These are phyloP conservation scores for Echinarachnius parma DNA, from an alignment of 53 echinoderm and acorn worm species.

Conservation along the genomic window DNA sequence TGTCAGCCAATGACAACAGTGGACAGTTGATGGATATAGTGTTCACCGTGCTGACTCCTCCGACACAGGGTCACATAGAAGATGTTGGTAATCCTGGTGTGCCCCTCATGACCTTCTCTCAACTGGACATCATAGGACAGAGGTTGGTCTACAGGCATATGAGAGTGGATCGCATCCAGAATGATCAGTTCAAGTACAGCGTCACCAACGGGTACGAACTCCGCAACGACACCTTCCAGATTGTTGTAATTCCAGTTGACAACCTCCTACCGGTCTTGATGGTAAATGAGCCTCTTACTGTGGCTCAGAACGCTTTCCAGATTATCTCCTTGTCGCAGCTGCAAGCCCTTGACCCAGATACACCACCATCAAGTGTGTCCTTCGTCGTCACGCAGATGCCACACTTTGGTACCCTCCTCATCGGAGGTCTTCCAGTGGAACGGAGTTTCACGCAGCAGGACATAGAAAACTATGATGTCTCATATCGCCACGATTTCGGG, in stretches of 20 bases:
- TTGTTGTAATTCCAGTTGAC: slow-evolving; percentile 75
- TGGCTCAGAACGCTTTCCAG: slow-evolving; percentile 51
- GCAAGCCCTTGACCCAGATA: slow-evolving; percentile 76
- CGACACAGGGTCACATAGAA: slow-evolving; percentile 84
- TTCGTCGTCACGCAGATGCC: slow-evolving; percentile 76
- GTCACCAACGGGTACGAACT: slow-evolving; percentile 89
- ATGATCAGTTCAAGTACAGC: slow-evolving; percentile 77
- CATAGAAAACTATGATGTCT: slow-evolving; percentile 73
- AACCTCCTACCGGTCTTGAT: slow-evolving; percentile 70
- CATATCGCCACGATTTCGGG: slow-evolving; percentile 69
- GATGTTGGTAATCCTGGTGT: slow-evolving; percentile 64
- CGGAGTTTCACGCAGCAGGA: slow-evolving; percentile 82
- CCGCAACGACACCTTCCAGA: slow-evolving; percentile 83
- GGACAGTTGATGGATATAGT: slow-evolving; percentile 64
- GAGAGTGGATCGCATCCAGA: slow-evolving; percentile 65
- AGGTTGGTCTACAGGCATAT: slow-evolving; percentile 80
- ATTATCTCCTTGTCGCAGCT: slow-evolving; percentile 63
- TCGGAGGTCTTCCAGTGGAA: slow-evolving; percentile 59
- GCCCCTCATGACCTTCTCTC: slow-evolving; percentile 77
- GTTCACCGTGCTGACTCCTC: slow-evolving; percentile 62
- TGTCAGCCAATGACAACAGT: slow-evolving; percentile 84
- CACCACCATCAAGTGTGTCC: slow-evolving; percentile 50
- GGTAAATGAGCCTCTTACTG: slow-evolving; percentile 48
- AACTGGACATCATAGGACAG: slow-evolving; percentile 76
- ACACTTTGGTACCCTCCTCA: slow-evolving; percentile 62